These are phyloP conservation scores for Apodemia duryi DNA, from an alignment of 2,888 invertebrate genomes.

Conservation along the genomic window DNA sequence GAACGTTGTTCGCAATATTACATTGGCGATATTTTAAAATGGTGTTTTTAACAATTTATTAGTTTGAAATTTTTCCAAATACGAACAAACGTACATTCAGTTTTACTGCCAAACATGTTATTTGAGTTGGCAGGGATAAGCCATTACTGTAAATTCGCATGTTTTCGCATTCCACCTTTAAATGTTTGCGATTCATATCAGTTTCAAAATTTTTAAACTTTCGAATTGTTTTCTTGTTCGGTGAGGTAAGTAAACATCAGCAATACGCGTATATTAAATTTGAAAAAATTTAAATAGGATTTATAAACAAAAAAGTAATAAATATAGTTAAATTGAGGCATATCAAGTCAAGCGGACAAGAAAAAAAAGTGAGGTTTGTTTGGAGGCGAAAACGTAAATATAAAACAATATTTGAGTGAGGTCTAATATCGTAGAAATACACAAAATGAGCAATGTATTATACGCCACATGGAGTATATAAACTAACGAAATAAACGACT, in stretches of 20 bases:
- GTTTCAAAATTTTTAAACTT: not conserved
- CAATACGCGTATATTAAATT: not conserved
- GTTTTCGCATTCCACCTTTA: conserved; percentile 12
- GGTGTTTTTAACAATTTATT: conserved; percentile 14
- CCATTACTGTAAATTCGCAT: conserved; percentile 8
- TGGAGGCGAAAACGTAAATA: too few species aligned
- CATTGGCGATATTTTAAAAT: conserved; percentile 14
- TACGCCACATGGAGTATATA: too few species aligned
- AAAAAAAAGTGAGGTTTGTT: too few species aligned
- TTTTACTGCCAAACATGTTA: conserved; percentile 27
- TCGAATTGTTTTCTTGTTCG: not conserved
- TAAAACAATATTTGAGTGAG: too few species aligned
- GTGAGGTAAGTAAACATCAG: not conserved
- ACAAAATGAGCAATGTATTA: too few species aligned
- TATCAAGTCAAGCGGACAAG: too few species aligned
- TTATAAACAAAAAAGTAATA: too few species aligned
- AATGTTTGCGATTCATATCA: conserved; percentile 1
- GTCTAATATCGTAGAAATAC: too few species aligned
- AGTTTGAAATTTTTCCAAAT: conserved; percentile 17
- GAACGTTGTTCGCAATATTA: conserved; percentile 1
- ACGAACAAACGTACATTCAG: conserved; percentile 19
- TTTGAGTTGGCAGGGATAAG: conserved; percentile 27
- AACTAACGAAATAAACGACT: too few species aligned
- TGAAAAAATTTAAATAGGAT: too few species aligned
- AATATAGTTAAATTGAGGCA: too few species aligned